Evolutionary conservation across 1,140 invertebrate genomes (phyloP), one percentile per base, ranked within the genome.

Genomic region (Cydia strobilella): DNA sequence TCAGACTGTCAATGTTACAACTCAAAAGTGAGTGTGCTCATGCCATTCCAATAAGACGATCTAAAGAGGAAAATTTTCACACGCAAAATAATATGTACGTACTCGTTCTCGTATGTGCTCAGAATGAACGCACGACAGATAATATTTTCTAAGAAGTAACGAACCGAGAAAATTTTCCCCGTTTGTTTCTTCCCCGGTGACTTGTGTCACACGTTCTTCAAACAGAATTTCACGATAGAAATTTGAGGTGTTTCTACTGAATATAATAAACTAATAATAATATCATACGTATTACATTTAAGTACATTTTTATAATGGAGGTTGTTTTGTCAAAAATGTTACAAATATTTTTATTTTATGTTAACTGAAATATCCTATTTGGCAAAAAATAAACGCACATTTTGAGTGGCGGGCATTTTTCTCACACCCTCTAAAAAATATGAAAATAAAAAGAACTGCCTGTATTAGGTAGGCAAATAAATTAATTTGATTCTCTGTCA

Each of bases 141-240:
- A 39, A 69, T 69, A 69, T 69, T 69, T 69, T 69, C 65, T 69
- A 69, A 69, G 65, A 35, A 10, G 65, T 69, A 69, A 69, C 65
- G 65, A 69, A 69, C 65, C 31, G 65, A 4, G 27, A 69, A 69
- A 69, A 35, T 69, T 69, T 39, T 42, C 65, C 12, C n/a, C 65
- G 65, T 42, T 69, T 69, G 65, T 35, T 69, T 35, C n/a, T 18
- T 69, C 65, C 65, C 65, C 4, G 13, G 65, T 18, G 65, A 42
- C 27, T 69, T 39, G 25, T 66, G 65, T 69, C 65, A 69, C 42
- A 39, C n/a, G 65, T 27, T 35, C 63, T 23, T 66, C 63, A 31
- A 66, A 27, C 65, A 35, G 31, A 35, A 39, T 69, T 69, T 69
- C n/a, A 15, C 27, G 35, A 31, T 66, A n/a, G 63, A 35, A 65